phyloP scores from a whole-genome alignment of 2,797 vertebrate genomes.

The Siniperca scherzeri region DNA sequence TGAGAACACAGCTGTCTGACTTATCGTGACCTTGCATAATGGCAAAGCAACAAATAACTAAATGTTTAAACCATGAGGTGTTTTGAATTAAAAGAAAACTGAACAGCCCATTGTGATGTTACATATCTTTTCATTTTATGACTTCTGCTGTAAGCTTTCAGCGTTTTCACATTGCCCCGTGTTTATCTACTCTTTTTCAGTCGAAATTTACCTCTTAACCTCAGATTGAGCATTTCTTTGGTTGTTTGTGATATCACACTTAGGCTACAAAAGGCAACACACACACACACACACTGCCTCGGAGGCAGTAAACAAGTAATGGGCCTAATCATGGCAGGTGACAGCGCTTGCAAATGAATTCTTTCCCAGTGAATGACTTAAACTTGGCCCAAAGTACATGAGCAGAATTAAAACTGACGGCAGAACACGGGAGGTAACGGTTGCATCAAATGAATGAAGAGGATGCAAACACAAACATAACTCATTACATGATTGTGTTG shows the following conservation, averaged over 20 bases:
- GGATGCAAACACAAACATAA: constrained; percentile 46
- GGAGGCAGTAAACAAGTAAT: constrained; percentile 66
- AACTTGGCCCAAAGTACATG: constrained; percentile 55
- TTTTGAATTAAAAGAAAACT: constrained; percentile 29
- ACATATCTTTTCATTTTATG: constrained; percentile 22
- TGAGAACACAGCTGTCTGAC: constrained; percentile 48
- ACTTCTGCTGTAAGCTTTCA: constrained; percentile 20
- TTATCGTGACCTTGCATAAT: constrained; percentile 60
- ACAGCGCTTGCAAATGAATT: constrained; percentile 71
- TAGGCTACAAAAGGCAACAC: constrained; percentile 34
- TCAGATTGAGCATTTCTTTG: constrained; percentile 30
- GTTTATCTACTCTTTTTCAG: constrained; percentile 34
- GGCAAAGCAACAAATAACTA: constrained; percentile 9
- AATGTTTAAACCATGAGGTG: constrained; percentile 19
- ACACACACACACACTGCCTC: constrained; percentile 25
- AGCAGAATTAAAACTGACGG: constrained; percentile 63
- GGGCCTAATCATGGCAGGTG: constrained; percentile 70
- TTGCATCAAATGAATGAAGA: constrained; percentile 34
- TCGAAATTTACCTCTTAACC: constrained; percentile 18
- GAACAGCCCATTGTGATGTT: constrained; percentile 9
- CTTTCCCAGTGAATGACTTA: constrained; percentile 70
- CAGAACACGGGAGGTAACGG: constrained; percentile 37
- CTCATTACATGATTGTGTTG: constrained; percentile 40
- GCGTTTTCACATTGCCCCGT: background rate
- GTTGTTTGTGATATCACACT: constrained; percentile 47